Percentiles rank a stretch among this genome's conserved stretches.
phyloP scores from a whole-genome alignment of 2,888 invertebrate species.

The Seira sanloemensis region DNA sequence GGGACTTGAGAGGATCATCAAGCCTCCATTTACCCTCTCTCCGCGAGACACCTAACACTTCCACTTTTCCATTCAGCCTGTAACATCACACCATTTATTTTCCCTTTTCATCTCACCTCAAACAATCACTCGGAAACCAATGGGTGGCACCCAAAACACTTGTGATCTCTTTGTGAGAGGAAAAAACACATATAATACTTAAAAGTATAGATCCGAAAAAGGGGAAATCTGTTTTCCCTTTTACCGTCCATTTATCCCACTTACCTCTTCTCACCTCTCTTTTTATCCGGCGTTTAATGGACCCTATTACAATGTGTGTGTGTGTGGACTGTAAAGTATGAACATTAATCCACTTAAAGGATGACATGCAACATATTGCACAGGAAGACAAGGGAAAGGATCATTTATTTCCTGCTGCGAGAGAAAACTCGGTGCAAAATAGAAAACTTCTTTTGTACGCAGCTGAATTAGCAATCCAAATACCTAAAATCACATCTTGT shows the following conservation, averaged over 20 bases:
- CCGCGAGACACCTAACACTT: background rate
- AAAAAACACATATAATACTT: background rate
- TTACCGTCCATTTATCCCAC: background rate
- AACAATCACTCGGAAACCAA: background rate
- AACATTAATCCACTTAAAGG: background rate
- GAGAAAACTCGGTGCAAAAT: too few species aligned
- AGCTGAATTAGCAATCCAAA: too few species aligned
- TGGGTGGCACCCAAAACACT: background rate
- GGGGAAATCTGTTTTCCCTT: background rate
- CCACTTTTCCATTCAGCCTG: too few species aligned
- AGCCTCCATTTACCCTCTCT: background rate
- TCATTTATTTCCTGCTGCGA: background rate
- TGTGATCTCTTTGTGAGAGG: background rate
- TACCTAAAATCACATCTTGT: too few species aligned
- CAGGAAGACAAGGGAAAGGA: background rate
- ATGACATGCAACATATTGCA: background rate
- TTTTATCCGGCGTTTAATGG: background rate
- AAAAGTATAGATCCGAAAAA: too few species aligned
- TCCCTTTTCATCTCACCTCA: background rate
- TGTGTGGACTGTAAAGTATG: background rate
- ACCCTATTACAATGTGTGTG: background rate
- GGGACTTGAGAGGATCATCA: too few species aligned
- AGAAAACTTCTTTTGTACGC: too few species aligned
- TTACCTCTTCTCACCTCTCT: background rate
- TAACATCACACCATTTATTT: background rate